A percentile compares a stretch with the other conserved stretches of the same genome.
These are phyloP conservation scores for Meriones unguiculatus DNA, from an alignment of 2,113 vertebrate genomes.

Conservation along the genomic window DNA sequence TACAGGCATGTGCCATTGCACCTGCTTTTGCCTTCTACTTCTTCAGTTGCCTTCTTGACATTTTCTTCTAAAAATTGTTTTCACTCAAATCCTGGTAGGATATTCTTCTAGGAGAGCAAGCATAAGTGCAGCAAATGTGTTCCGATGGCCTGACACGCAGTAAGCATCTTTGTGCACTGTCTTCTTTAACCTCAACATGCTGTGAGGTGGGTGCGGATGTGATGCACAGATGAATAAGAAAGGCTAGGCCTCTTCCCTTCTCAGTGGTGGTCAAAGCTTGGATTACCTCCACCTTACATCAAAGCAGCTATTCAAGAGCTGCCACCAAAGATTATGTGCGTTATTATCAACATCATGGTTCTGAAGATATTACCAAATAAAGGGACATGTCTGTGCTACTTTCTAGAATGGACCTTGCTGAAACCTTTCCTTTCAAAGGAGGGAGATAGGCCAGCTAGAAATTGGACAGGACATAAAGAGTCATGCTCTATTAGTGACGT, in stretches of 20 bases:
- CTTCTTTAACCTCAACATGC: not conserved
- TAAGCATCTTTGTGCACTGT: not conserved
- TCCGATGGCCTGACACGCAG: not conserved
- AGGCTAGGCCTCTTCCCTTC: not conserved
- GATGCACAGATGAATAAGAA: not conserved
- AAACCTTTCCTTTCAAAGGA: not conserved
- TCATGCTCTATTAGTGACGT: slow-evolving; percentile 40
- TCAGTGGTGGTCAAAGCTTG: not conserved
- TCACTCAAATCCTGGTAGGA: not conserved
- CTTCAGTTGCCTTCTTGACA: not conserved
- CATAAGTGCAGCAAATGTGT: rapidly evolving
- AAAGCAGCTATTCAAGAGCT: not conserved
- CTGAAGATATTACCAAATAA: not conserved
- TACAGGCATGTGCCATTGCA: no score
- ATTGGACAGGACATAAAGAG: not conserved
- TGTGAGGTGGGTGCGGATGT: not conserved
- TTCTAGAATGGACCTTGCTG: slow-evolving; percentile 15
- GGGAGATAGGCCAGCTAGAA: not conserved
- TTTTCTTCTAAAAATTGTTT: not conserved
- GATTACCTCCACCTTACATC: not conserved
- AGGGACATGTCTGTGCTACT: not conserved
- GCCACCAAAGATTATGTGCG: not conserved
- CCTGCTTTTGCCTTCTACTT: not conserved
- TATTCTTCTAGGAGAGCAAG: not conserved
- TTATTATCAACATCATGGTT: not conserved